phyloP scores from a whole-genome alignment of 2,113 vertebrate species.

The Salvelinus sp. region DNA sequence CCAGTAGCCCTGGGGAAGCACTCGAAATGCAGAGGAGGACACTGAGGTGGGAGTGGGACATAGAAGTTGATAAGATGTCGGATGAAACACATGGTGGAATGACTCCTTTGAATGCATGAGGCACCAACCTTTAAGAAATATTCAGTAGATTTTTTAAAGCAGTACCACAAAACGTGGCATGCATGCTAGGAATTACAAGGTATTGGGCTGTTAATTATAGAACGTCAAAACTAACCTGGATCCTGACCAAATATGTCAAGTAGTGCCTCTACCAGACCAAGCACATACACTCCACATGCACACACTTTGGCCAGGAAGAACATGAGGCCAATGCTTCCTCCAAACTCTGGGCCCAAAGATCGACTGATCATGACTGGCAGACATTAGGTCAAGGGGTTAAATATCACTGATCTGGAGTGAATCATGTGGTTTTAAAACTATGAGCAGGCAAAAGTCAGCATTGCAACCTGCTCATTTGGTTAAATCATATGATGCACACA shows the following conservation, averaged over 20 bases:
- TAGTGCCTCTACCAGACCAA: conserved; percentile 88
- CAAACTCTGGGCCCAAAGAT: conserved; percentile 89
- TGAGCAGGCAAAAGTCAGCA: background rate
- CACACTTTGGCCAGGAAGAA: conserved; percentile 90
- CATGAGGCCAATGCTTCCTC: conserved; percentile 91
- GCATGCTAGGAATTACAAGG: background rate
- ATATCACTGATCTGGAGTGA: no score
- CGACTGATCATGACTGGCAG: conserved; percentile 88
- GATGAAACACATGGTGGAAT: background rate
- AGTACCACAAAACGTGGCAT: background rate
- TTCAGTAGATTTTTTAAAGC: no score
- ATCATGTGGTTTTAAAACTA: background rate
- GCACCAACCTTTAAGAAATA: no score
- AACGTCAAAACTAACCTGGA: conserved; percentile 59
- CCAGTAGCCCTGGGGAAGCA: conserved; percentile 83
- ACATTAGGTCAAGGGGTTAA: conserved; percentile 46
- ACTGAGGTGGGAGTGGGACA: conserved; percentile 38
- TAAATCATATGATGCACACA: no score
- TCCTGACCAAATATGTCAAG: conserved; percentile 79
- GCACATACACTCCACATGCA: conserved; percentile 86
- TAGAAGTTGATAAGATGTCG: background rate
- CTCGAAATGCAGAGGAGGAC: conserved; percentile 40
- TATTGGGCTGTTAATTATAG: background rate
- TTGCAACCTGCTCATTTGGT: no score
- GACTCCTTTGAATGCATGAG: background rate